These are phyloP conservation scores for Dromococcyx pavoninus DNA, from an alignment of 2,797 vertebrate genomes.

Conservation along the genomic window DNA sequence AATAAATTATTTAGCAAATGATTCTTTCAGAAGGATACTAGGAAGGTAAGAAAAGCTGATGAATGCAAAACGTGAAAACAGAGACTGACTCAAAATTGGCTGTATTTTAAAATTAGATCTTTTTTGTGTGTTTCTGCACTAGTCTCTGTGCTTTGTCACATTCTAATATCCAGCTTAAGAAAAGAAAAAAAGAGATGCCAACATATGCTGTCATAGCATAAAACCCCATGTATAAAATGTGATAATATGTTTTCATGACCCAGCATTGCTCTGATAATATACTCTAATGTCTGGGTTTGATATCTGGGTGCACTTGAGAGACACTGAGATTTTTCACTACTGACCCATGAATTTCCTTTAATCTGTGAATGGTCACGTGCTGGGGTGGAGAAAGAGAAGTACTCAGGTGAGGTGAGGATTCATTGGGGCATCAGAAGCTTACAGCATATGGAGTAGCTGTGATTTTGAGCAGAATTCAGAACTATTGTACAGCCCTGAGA, in stretches of 20 bases:
- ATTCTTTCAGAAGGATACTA: not conserved
- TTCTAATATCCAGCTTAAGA: not conserved
- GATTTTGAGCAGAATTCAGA: not conserved
- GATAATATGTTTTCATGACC: not conserved
- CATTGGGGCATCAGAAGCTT: not conserved
- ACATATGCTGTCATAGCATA: not conserved
- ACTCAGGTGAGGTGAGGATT: not conserved
- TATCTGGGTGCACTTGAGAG: not conserved
- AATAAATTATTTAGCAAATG: not conserved
- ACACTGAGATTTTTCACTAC: not conserved
- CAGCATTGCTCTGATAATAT: not conserved
- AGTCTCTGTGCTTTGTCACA: not conserved
- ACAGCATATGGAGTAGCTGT: not conserved
- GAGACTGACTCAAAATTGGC: not conserved
- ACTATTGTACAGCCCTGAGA: not conserved
- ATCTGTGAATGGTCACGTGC: not conserved
- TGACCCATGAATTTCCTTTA: not conserved
- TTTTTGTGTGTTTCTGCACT: not conserved
- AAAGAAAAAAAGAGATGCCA: not conserved
- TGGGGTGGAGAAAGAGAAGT: not conserved
- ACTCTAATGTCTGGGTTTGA: not conserved
- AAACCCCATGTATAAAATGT: not conserved
- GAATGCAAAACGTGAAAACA: not conserved
- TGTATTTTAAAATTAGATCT: not conserved
- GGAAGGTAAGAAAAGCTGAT: not conserved